Evolutionary conservation across 2,888 invertebrate genomes (phyloP), one percentile per base, ranked within the genome.

Genomic region (Lasioglossum marginatum): DNA sequence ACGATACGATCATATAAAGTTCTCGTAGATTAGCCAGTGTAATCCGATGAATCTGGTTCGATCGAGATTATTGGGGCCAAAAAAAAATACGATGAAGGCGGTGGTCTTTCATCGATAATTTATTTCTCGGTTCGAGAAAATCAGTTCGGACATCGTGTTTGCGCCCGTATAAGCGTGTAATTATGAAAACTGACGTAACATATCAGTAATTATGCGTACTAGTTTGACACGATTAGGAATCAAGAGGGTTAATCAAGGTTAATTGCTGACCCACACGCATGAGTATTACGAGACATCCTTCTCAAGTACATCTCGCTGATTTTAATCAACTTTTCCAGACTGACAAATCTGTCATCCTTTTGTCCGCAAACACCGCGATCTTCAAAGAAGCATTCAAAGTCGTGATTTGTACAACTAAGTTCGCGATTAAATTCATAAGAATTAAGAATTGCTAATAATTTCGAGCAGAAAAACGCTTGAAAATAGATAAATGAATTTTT

Each of bases 211-310:
- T 85, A 82, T 40, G 70, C 14, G 43, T 37, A 74, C 40, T 34
- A 76, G 52, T 79, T 87, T 86, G 81, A 77, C 81, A 86, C 81
- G 83, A 87, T 86, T 87, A 87, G 71, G 74, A 81, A 72, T 78
- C 27, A 77, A 74, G 52, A 45, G 83, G 87, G 85, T 88, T 88
- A 91, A 91, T 90, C 80, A 83, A 84, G 91, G 87, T 89, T 87
- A 91, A 91, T 86, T 79, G 37, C 27, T 91, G 82, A 82, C 87
- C 82, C 86, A 88, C 83, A 76, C 85, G 83, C 79, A 82, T 37
- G 43, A 74, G 76, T 72, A 83, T 85, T 87, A 81, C 75, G 48
- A 82, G 72, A 4, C 57, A 78, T 71, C 73, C 68, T 79, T 66
- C 80, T 81, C 45, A 80, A 83, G 68, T 83, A 74, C 63, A 83